Evolutionary conservation across 2,113 vertebrate species (phyloP), one percentile per base, ranked within the genome.

Genomic region (Nibea albiflora): DNA sequence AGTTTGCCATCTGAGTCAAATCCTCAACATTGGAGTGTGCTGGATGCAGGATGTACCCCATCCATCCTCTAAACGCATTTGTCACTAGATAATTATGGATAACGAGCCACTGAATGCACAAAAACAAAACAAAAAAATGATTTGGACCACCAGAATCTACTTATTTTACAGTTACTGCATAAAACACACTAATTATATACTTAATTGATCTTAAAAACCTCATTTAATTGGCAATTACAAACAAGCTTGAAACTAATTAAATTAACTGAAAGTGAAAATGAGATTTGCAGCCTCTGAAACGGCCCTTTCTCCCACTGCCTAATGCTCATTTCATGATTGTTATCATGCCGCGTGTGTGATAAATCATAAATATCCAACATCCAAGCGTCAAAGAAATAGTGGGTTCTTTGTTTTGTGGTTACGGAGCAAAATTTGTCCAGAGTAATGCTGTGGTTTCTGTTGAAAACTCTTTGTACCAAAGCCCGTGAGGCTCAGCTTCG

Each of bases 21-120:
- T 86, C 75, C 50, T 73, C 58, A 49, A 79, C 64, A 87, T 87
- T 68, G 80, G 17, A 31, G 24, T n/a, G n/a, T 42, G 64, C 44
- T 78, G 47, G 39, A 47, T n/a, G n/a, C n/a, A 11, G 44, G 47
- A 47, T 47, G 68, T 22, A 20, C 19, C 52, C 28, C 14, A 16
- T 14, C 3, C 10, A 6, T 46, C 17, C 60, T 31, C 8, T 49
- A 16, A 50, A 65, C 1, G 2, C 4, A 58, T 19, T 28, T 35
- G 53, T 15, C 31, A 54, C 4, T 3, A 11, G 1, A 3, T 65
- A 4, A 22, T 56, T 52, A 42, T 73, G 47, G 31, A 56, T 52
- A 10, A 35, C 15, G 19, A 22, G 57, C 39, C 28, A 50, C 44
- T 35, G 61, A 70, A 80, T 31, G 15, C 61, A 26, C 46, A 14